Evolutionary conservation across 37 sponge, comb jelly and placozoan species (phyloP), one percentile per base, ranked within the genome.

Genomic region (Oscarella lobularis): DNA sequence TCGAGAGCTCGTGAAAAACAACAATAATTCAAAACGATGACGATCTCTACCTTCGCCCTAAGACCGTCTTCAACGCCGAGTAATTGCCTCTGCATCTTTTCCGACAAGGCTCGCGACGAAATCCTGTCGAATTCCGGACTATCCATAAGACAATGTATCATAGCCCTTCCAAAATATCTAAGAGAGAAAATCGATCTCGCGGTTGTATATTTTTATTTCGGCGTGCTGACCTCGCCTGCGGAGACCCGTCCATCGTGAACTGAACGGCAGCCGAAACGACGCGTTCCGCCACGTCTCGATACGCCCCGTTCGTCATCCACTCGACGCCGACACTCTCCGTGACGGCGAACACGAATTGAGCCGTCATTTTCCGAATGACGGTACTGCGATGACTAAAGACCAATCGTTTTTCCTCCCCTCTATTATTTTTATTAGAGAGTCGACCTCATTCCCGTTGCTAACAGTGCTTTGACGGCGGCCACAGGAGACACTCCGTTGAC

Each of bases 271-370:
- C 83, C 0, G 73, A 60, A 6, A 93, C 40, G 20, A 78, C 35
- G 67, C 33, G 77, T 73, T 93, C 94, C 75, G 85, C 36, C 1
- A 90, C 60, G 27, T 92, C 93, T 27, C 76, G 80, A 39, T 81
- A 40, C 60, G 80, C 1, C 14, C 41, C 48, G 73, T 38, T 40
- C 31, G 88, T 73, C 34, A 92, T n/a, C 33, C 72, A 76, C n/a
- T 67, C 74, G 0, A 81, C 82, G 6, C 85, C 88, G 33, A 67
- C 72, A 29, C 2, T 30, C 78, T 89, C 88, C 29, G 89, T 72
- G 3, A 73, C 38, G 33, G 33, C 30, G 41, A 73, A 79, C 65
- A 93, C 76, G 39, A 84, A 67, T 82, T 80, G 82, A 6, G 88
- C 72, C 1, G 88, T 73, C 5, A 67, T 72, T 37, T 79, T 84